Evolutionary conservation across 1,140 invertebrate genomes (phyloP).

Genomic region (Drosophila biarmipes): DNA sequence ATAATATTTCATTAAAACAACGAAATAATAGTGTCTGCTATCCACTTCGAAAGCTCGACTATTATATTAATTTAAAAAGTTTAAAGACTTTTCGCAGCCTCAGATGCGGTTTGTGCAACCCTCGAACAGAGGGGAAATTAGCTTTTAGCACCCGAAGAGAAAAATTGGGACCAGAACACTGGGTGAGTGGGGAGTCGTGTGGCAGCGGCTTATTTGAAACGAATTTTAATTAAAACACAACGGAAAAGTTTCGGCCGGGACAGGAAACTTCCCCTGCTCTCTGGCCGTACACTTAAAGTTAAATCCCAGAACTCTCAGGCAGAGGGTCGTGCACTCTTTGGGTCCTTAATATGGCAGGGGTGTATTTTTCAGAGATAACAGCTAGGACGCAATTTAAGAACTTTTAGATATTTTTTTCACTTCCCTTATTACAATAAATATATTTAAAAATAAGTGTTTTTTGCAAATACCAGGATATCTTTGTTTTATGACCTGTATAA

Average conservation of each 20-base stretch:
- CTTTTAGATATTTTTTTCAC: neutral
- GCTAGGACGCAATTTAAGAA: neutral
- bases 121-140: constrained; percentile 31
- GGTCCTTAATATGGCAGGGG: neutral
- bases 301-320: constrained; percentile 22
- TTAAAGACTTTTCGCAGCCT: constrained; percentile 11
- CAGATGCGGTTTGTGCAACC: constrained; percentile 32
- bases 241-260: constrained; percentile 62
- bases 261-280: constrained; percentile 51
- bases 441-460: too few species aligned
- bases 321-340: neutral
- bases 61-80: neutral
- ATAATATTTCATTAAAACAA: neutral
- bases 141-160: constrained; percentile 43
- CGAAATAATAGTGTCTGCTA: neutral
- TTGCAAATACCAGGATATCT: too few species aligned
- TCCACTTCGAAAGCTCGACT: neutral
- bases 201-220: constrained; percentile 63
- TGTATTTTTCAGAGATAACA: neutral
- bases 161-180: constrained; percentile 24
- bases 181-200: neutral
- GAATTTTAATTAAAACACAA: constrained; percentile 78
- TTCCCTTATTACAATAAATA: too few species aligned
- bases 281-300: constrained; percentile 37
- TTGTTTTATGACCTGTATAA: too few species aligned